Evolutionary conservation across 2,113 vertebrate genomes (phyloP).

Genomic region (Heloderma charlesbogerti): DNA sequence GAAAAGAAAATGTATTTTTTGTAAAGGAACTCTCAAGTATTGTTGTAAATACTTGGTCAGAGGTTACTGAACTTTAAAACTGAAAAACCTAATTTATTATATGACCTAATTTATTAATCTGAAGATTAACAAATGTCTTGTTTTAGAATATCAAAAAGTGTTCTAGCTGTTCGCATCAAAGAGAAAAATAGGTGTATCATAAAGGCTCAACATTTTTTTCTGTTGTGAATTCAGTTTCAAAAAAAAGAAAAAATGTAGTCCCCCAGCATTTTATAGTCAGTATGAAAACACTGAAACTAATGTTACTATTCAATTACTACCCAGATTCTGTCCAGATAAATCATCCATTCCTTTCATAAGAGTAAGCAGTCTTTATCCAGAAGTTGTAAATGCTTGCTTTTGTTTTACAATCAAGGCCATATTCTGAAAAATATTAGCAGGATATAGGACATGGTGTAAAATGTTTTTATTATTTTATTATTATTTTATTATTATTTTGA

Average conservation of each 20-base stretch:
- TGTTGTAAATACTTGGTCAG: constrained; percentile 96
- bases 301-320: constrained; percentile 79
- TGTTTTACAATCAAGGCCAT: constrained; percentile 85
- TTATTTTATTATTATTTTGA: constrained; percentile 85
- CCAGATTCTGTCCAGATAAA: constrained; percentile 81
- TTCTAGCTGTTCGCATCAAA: constrained; percentile 86
- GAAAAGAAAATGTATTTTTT: constrained; percentile 86
- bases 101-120: constrained; percentile 94
- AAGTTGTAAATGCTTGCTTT: constrained; percentile 86
- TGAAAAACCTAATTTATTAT: constrained; percentile 91
- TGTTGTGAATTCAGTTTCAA: constrained; percentile 76
- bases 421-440: constrained; percentile 85
- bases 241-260: constrained; percentile 71
- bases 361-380: constrained; percentile 80
- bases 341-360: constrained; percentile 82
- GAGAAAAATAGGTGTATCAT: constrained; percentile 80
- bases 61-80: constrained; percentile 90
- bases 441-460: constrained; percentile 86
- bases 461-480: constrained; percentile 74
- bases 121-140: constrained; percentile 87
- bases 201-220: constrained; percentile 84
- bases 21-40: constrained; percentile 92
- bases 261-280: constrained; percentile 73
- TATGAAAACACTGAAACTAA: constrained; percentile 75
- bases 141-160: constrained; percentile 86